Evolutionary conservation across 1,140 invertebrate genomes (phyloP), one percentile per base, ranked within the genome.

Genomic region (Theocolax elegans): DNA sequence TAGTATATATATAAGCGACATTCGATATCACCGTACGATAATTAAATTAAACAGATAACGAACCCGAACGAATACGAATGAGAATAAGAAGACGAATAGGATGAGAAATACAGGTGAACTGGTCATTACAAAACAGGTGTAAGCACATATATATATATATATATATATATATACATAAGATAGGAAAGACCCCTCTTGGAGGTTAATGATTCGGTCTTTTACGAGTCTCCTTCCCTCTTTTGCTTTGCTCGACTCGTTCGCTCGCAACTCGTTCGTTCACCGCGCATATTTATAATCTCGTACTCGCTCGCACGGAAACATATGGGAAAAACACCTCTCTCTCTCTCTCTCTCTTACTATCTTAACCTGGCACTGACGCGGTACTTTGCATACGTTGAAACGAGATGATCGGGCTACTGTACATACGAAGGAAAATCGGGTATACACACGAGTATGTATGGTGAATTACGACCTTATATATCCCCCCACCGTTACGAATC

Each of bases 161-260:
- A n/a, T n/a, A n/a, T n/a, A n/a, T n/a, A n/a, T n/a, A n/a, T n/a
- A n/a, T n/a, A n/a, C n/a, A n/a, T n/a, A n/a, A 68, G 56, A 59
- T 40, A 49, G 48, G n/a, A n/a, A n/a, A n/a, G 25, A 48, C 59
- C 21, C 29, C 58, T 49, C 64, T 54, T 48, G 27, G 62, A 76
- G 69, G 74, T 77, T 73, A 76, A 78, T 75, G 72, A 76, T 77
- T 78, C 67, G 62, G n/a, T n/a, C 68, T 46, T 77, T 76, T 75
- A 72, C 62, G 68, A 72, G 51, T 56, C 31, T 73, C 70, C 53
- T 46, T 54, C 54, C 58, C 35, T 44, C 38, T 25, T 21, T 9
- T 29, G 10, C 38, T 38, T 27, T 29, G 1, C 56, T 56, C 17
- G 35, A n/a, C 35, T 63, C 46, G 46, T 51, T 71, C 53, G 27